Percentiles rank a stretch among this genome's conserved stretches.
Conservation (phyloP, 2,797 vertebrate genomes). For the Artibeus jamaicensis region DNA sequence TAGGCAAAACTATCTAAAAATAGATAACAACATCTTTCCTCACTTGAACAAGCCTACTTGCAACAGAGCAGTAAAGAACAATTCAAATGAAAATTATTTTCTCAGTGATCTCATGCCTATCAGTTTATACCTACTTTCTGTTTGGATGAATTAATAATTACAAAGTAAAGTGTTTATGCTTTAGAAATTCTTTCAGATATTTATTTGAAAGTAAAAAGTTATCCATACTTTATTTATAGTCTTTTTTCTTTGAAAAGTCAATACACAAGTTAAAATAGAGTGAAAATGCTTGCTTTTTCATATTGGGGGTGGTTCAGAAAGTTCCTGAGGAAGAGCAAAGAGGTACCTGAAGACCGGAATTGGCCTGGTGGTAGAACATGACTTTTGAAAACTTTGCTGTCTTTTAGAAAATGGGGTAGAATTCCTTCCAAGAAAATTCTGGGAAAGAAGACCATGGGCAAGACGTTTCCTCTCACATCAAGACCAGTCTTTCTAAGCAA, state of each 20-base stretch:
- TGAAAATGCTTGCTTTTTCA: neutral
- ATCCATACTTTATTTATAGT: neutral
- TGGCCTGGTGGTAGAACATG: neutral
- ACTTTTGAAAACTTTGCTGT: neutral
- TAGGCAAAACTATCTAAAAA: slow-evolving; percentile 12
- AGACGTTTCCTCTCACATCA: neutral
- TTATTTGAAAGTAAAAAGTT: neutral
- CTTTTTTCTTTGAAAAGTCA: neutral
- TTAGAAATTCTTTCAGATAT: neutral
- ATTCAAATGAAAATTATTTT: neutral
- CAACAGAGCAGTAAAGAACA: neutral
- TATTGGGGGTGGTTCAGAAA: neutral
- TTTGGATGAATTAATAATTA: neutral
- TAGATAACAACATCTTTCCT: neutral
- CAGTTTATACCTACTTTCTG: neutral
- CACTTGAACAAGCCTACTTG: slow-evolving; percentile 43
- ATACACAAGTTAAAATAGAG: neutral
- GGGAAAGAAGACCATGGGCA: neutral
- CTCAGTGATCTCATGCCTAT: neutral
- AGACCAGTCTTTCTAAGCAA: neutral
- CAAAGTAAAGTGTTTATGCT: neutral
- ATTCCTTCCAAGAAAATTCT: neutral
- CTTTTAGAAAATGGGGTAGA: neutral
- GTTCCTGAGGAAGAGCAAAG: neutral
- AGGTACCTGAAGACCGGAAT: neutral